Evolutionary conservation across 2,113 vertebrate genomes (phyloP).

Genomic region (Mungos mungo): DNA sequence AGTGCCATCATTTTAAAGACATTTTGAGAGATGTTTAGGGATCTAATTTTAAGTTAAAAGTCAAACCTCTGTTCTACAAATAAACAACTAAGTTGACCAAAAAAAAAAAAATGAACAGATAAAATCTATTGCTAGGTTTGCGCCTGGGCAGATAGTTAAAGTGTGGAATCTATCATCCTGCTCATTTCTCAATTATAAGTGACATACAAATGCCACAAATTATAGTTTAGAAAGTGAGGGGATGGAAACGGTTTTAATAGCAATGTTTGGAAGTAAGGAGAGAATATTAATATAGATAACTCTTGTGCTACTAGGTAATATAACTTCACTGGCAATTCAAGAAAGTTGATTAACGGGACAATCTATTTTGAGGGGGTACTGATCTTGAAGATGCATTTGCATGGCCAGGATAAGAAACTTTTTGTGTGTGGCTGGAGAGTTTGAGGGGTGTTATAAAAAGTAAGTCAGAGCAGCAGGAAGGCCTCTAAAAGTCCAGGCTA

Average conservation of each 20-base stretch:
- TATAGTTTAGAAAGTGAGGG: background rate
- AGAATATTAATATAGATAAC: background rate
- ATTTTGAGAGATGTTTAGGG: background rate
- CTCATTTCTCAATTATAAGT: background rate
- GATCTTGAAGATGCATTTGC: background rate
- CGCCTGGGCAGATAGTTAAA: background rate
- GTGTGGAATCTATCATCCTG: background rate
- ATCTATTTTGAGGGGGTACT: background rate
- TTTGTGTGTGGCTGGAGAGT: background rate
- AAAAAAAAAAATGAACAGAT: background rate
- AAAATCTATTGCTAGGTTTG: background rate
- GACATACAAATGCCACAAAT: background rate
- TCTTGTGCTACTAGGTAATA: background rate
- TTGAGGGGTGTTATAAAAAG: background rate
- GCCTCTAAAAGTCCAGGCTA: background rate
- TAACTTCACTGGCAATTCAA: background rate
- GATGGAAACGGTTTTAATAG: background rate
- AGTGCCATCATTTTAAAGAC: background rate
- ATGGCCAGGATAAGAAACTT: background rate
- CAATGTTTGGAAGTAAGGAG: background rate
- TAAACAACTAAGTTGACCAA: background rate
- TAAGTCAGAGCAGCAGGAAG: background rate
- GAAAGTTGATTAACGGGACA: background rate
- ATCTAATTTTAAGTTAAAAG: constrained; percentile 9
- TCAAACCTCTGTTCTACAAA: background rate